Evolutionary conservation across 2,113 vertebrate species (phyloP).

Genomic region (Rhinolophus sinicus): DNA sequence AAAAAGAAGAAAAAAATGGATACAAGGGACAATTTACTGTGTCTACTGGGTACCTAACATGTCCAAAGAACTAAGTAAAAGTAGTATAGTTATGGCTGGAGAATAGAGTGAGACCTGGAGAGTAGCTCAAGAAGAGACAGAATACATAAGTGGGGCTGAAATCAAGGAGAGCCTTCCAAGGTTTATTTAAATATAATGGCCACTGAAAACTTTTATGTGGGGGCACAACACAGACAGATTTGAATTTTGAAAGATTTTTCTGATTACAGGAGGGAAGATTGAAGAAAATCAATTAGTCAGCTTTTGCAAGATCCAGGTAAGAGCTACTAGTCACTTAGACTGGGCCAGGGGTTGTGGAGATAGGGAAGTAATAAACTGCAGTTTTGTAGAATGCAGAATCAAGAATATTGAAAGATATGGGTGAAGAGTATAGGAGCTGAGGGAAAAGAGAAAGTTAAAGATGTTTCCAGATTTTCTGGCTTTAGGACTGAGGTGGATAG

Average conservation of each 20-base stretch:
- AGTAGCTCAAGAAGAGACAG: background rate
- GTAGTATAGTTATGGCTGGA: background rate
- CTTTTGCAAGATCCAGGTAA: background rate
- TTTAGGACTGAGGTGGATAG: background rate
- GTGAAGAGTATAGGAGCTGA: background rate
- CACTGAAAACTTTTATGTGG: background rate
- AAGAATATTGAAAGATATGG: background rate
- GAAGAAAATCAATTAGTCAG: background rate
- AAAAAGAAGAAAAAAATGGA: background rate
- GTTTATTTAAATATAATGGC: background rate
- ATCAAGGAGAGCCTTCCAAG: background rate
- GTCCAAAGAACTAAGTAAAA: background rate
- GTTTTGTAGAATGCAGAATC: background rate
- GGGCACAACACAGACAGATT: background rate
- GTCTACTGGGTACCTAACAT: background rate
- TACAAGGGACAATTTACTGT: background rate
- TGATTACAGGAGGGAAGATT: background rate
- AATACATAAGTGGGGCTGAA: background rate
- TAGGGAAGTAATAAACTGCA: background rate
- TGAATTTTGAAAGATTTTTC: background rate
- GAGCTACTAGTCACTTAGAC: background rate
- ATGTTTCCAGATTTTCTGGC: background rate
- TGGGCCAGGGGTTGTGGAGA: background rate
- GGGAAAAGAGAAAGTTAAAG: background rate
- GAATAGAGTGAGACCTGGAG: background rate